Percentiles rank a stretch among this genome's conserved stretches.
These are phyloP conservation scores for Triplophysa rosa DNA, from an alignment of 2,113 vertebrate species.

Conservation along the genomic window DNA sequence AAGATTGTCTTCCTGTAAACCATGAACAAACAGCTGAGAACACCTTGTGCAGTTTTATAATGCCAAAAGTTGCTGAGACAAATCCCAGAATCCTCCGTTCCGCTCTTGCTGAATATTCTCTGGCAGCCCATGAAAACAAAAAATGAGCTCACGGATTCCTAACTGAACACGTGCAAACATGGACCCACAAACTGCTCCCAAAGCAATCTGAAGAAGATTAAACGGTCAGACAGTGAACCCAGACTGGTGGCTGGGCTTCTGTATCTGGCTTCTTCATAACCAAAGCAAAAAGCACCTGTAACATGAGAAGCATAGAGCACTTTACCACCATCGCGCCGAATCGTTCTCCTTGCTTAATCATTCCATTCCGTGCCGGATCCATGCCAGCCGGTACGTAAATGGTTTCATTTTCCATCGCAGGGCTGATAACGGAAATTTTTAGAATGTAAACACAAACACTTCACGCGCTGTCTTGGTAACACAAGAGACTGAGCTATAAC, in stretches of 20 bases:
- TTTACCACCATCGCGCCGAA: too few species aligned
- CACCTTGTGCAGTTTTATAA: slow-evolving; percentile 1
- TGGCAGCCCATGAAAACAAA: slow-evolving; percentile 52
- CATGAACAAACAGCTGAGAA: neutral
- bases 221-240: neutral
- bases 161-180: neutral
- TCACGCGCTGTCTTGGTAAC: too few species aligned
- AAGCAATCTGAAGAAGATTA: slow-evolving; percentile 8
- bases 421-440: too few species aligned
- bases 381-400: too few species aligned
- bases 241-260: neutral
- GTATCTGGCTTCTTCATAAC: neutral
- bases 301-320: neutral
- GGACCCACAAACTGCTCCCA: slow-evolving; percentile 1
- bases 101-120: slow-evolving; percentile 56
- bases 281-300: neutral
- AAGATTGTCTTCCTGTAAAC: neutral
- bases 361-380: too few species aligned
- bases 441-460: too few species aligned
- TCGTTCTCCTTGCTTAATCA: too few species aligned
- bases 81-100: slow-evolving; percentile 22
- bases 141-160: slow-evolving; percentile 67
- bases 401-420: too few species aligned
- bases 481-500: too few species aligned
- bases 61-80: slow-evolving; percentile 30